Conservation (phyloP, 2,888 invertebrate genomes). For the Thysanoteuthis rhombus region DNA sequence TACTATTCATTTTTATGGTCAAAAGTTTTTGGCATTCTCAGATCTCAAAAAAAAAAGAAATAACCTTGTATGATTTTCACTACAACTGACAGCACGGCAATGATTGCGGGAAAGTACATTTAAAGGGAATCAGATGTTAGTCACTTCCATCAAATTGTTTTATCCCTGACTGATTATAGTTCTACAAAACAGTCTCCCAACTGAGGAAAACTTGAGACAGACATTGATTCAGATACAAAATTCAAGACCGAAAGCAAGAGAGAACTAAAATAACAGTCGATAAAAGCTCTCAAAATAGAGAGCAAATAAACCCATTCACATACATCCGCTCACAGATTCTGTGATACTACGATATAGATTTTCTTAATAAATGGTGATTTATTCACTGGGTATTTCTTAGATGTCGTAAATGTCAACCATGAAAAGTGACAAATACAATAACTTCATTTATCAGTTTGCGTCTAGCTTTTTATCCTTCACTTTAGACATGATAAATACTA, state of each 20-base stretch:
- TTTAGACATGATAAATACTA: background rate
- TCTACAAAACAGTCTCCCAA: background rate
- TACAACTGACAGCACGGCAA: too few species aligned
- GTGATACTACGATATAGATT: background rate
- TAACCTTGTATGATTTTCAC: too few species aligned
- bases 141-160: background rate
- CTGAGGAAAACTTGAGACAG: background rate
- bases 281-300: background rate
- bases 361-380: conserved; percentile 12
- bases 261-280: background rate
- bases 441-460: background rate
- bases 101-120: too few species aligned
- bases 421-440: background rate
- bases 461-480: background rate
- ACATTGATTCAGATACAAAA: background rate
- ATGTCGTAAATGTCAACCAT: background rate
- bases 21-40: too few species aligned
- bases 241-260: background rate
- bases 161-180: background rate
- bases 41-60: too few species aligned
- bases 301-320: background rate
- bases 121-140: background rate
- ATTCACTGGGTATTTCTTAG: background rate
- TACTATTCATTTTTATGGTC: too few species aligned
- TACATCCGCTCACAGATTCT: background rate